Evolutionary conservation across 2,888 invertebrate genomes (phyloP).

Genomic region (Eristalis intricaria): DNA sequence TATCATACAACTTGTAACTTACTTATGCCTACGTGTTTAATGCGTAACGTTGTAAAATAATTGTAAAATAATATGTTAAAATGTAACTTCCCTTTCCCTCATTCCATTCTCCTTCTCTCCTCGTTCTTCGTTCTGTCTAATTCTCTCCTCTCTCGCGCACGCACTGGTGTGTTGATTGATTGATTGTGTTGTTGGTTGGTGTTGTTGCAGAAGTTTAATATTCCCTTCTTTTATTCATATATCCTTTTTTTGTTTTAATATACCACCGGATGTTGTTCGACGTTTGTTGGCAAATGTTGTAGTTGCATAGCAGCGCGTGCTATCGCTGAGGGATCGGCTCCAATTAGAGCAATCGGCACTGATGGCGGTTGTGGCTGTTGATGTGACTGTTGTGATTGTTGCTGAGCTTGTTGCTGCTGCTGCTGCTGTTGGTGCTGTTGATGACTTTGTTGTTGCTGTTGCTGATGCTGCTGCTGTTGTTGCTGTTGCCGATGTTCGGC

Average conservation of each 20-base stretch:
- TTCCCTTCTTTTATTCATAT: conserved; percentile 6
- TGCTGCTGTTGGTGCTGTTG: conserved; percentile 72
- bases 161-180: conserved; percentile 14
- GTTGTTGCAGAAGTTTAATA: conserved; percentile 4
- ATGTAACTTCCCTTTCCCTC: conserved; percentile 48
- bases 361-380: conserved; percentile 78
- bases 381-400: conserved; percentile 76
- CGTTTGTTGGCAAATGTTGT: conserved; percentile 80
- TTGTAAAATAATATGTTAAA: conserved; percentile 18
- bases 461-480: conserved; percentile 75
- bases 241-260: conserved; percentile 77
- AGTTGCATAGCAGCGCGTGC: conserved; percentile 81
- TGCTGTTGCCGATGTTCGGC: conserved; percentile 67
- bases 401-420: conserved; percentile 74
- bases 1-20: conserved; percentile 33
- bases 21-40: conserved; percentile 38
- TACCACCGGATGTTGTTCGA: conserved; percentile 81
- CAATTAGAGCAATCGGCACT: conserved; percentile 80
- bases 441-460: conserved; percentile 74
- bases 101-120: conserved; percentile 58
- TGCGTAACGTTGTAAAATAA: conserved; percentile 43
- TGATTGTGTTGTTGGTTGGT: not conserved
- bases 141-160: conserved; percentile 47
- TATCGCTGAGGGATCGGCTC: conserved; percentile 79
- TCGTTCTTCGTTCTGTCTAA: conserved; percentile 41